These are phyloP conservation scores for Bactericera cockerelli DNA, from an alignment of 1,140 invertebrate genomes.

Conservation along the genomic window DNA sequence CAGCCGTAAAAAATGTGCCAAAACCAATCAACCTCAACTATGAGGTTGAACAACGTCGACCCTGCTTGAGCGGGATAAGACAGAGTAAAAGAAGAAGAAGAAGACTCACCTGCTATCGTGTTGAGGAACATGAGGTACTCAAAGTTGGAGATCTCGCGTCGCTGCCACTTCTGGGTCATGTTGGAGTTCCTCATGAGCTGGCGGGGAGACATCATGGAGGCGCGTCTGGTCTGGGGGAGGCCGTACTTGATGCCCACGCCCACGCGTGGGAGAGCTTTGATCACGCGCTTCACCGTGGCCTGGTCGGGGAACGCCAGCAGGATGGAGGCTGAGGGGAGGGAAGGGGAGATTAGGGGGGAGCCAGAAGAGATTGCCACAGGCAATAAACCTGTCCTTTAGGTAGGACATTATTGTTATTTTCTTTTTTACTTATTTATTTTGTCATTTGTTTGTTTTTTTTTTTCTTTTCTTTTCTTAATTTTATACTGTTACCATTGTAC, in stretches of 20 bases:
- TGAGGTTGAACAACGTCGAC: too few species aligned
- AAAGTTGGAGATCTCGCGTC: slow-evolving; percentile 96
- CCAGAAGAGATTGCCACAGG: too few species aligned
- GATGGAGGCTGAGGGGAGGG: slow-evolving; percentile 91
- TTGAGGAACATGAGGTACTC: slow-evolving; percentile 99
- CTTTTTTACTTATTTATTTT: too few species aligned
- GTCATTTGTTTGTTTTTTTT: too few species aligned
- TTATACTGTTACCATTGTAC: too few species aligned
- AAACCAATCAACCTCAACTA: too few species aligned
- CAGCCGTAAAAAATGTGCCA: too few species aligned
- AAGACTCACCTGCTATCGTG: slow-evolving; percentile 81
- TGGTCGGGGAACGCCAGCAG: slow-evolving; percentile 97
- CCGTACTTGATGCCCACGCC: slow-evolving; percentile 99
- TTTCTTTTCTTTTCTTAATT: too few species aligned
- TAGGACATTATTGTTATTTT: too few species aligned
- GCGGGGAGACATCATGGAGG: slow-evolving; percentile 94
- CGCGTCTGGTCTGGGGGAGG: slow-evolving; percentile 88
- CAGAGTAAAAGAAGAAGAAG: too few species aligned
- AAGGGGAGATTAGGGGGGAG: slow-evolving; percentile 26
- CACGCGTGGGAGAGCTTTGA: slow-evolving; percentile 90
- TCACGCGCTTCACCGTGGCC: slow-evolving; percentile 93
- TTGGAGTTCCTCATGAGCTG: slow-evolving; percentile 97
- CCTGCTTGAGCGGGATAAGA: too few species aligned
- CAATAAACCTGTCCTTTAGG: too few species aligned
- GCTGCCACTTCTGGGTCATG: slow-evolving; percentile 99